These are phyloP conservation scores for Falco punctatus DNA, from an alignment of 2,113 vertebrate genomes.

Conservation along the genomic window DNA sequence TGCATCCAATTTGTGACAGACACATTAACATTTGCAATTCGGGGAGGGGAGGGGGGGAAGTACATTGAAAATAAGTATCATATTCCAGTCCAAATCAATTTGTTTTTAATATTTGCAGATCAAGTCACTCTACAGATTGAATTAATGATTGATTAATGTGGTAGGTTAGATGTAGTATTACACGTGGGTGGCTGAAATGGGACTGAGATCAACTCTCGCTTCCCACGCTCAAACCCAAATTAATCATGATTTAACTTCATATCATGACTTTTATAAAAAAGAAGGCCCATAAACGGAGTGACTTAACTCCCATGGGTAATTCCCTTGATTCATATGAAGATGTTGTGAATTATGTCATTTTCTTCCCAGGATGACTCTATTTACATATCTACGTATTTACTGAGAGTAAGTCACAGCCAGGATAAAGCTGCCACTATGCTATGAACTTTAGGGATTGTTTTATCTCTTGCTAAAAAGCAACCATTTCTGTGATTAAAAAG, in stretches of 20 bases:
- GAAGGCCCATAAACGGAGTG: not conserved
- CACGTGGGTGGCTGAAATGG: not conserved
- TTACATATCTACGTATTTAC: not conserved
- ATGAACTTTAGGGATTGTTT: not conserved
- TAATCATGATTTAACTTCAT: not conserved
- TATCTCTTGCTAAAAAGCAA: not conserved
- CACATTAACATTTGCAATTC: not conserved
- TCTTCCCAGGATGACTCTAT: not conserved
- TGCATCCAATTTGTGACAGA: not conserved
- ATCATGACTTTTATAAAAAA: not conserved
- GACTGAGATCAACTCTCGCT: not conserved
- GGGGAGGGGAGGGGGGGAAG: fast-evolving
- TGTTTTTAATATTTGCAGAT: not conserved
- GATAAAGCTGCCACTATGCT: not conserved
- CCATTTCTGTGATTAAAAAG: not conserved
- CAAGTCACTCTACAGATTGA: not conserved
- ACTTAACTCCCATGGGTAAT: not conserved
- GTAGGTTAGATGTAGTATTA: not conserved
- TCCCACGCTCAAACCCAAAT: not conserved
- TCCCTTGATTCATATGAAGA: not conserved
- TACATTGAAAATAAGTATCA: not conserved
- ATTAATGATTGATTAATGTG: not conserved
- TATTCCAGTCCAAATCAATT: not conserved
- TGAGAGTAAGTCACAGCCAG: not conserved
- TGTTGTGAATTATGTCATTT: not conserved